Conservation (phyloP, 1,140 invertebrate genomes). For the Dinothrombium tinctorium region DNA sequence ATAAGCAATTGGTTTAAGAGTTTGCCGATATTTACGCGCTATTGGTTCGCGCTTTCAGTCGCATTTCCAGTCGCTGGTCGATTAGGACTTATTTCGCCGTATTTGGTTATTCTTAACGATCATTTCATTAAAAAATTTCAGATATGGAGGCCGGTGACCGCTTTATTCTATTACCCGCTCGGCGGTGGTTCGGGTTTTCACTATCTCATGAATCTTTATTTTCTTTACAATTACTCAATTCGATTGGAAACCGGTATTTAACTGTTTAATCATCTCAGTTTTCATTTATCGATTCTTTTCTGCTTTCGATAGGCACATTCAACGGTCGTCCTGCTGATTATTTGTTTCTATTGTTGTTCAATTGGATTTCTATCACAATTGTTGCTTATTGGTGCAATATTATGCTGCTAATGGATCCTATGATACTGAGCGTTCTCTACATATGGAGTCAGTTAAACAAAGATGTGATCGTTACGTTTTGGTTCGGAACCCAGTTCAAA, state of each 20-base stretch:
- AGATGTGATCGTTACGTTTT: constrained; percentile 82
- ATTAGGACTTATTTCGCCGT: constrained; percentile 51
- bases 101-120: constrained; percentile 43
- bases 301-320: too few species aligned
- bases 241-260: constrained; percentile 58
- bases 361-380: constrained; percentile 60
- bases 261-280: constrained; percentile 1
- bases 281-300: too few species aligned
- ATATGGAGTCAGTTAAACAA: constrained; percentile 96
- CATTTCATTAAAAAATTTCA: constrained; percentile 56
- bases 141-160: constrained; percentile 80
- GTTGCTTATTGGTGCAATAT: constrained; percentile 7
- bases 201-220: constrained; percentile 91
- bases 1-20: constrained; percentile 26
- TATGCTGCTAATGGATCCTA: constrained; percentile 68
- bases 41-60: constrained; percentile 77
- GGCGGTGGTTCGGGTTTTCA: constrained; percentile 96
- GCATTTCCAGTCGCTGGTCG: constrained; percentile 57
- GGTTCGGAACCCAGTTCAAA: constrained; percentile 96
- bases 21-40: constrained; percentile 62
- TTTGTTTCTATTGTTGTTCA: constrained; percentile 76
- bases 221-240: constrained; percentile 83
- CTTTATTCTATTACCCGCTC: constrained; percentile 82
- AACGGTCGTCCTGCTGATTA: constrained; percentile 80
- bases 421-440: constrained; percentile 87